These are phyloP conservation scores for Crocallis elinguaria DNA, from an alignment of 2,888 invertebrate genomes.

Conservation along the genomic window DNA sequence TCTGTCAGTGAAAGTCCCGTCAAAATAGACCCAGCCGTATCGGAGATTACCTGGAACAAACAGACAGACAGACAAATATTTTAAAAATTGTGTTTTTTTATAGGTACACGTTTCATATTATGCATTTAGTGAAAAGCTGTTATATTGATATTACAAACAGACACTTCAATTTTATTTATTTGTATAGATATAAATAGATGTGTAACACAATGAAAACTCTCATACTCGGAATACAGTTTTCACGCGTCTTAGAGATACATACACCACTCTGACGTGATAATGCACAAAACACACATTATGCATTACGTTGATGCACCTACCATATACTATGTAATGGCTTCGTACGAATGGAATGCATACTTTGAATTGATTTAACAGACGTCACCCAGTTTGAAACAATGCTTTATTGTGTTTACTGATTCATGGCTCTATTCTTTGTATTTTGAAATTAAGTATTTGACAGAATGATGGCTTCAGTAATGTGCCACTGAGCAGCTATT, in stretches of 20 bases:
- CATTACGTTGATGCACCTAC: slow-evolving; percentile 23
- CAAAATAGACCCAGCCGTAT: too few relatives aligned
- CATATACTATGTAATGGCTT: slow-evolving; percentile 15
- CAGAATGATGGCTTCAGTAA: too few relatives aligned
- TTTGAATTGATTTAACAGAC: slow-evolving; percentile 37
- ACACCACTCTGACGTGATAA: slow-evolving; percentile 17
- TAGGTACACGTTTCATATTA: too few relatives aligned
- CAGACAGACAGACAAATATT: too few relatives aligned
- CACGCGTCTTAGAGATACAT: slow-evolving; percentile 6
- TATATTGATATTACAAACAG: too few relatives aligned
- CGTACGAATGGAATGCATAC: slow-evolving; percentile 33
- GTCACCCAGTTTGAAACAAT: slow-evolving; percentile 26
- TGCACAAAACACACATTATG: slow-evolving; percentile 40
- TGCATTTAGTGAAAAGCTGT: too few relatives aligned
- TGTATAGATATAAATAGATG: background rate
- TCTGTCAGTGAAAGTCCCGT: too few relatives aligned
- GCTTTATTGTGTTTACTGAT: slow-evolving; percentile 15
- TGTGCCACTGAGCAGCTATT: too few relatives aligned
- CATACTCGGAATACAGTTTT: background rate
- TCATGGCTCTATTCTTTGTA: background rate
- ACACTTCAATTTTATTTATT: too few relatives aligned
- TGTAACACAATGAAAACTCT: slow-evolving; percentile 2
- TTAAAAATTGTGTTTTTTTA: too few relatives aligned
- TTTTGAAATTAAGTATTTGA: background rate
- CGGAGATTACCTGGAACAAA: too few relatives aligned